These are phyloP conservation scores for Triplophysa bombifrons DNA, from an alignment of 2,797 vertebrate species.

Conservation along the genomic window DNA sequence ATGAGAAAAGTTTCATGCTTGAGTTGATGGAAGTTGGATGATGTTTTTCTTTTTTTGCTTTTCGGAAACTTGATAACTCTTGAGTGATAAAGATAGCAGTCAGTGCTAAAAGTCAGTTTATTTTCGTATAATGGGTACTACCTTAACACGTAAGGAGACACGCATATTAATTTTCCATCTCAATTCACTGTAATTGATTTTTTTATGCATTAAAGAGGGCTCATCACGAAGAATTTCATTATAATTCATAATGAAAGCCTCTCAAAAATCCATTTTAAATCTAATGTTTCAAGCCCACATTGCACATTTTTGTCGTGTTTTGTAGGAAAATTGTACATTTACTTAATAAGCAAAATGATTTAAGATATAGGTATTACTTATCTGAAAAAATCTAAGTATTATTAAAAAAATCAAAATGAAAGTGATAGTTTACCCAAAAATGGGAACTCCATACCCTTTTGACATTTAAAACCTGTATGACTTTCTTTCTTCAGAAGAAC, in stretches of 20 bases:
- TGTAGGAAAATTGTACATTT: too few relatives aligned
- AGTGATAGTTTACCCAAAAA: too few relatives aligned
- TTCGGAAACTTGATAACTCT: conserved; percentile 18
- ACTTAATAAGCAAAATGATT: too few relatives aligned
- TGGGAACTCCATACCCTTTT: too few relatives aligned
- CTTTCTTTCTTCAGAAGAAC: too few relatives aligned
- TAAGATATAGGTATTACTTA: too few relatives aligned
- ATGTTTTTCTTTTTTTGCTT: background rate
- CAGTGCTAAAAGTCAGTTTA: conserved; percentile 15
- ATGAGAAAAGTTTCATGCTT: conserved; percentile 18
- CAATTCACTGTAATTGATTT: conserved; percentile 52
- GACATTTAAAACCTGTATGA: too few relatives aligned
- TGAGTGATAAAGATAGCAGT: conserved; percentile 17
- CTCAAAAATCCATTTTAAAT: conserved; percentile 32
- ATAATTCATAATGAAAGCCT: conserved; percentile 42
- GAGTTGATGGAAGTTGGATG: conserved; percentile 4
- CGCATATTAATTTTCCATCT: conserved; percentile 50
- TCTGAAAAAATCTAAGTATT: too few relatives aligned
- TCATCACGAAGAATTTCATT: conserved; percentile 35
- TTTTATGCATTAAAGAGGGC: conserved; percentile 24
- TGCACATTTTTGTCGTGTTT: too few relatives aligned
- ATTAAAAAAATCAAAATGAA: too few relatives aligned
- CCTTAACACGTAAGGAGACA: background rate
- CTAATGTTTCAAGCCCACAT: conserved; percentile 5
- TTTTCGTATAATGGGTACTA: conserved; percentile 18